Evolutionary conservation across 2,113 vertebrate species (phyloP).

Genomic region (Neolamprologus hecqui): DNA sequence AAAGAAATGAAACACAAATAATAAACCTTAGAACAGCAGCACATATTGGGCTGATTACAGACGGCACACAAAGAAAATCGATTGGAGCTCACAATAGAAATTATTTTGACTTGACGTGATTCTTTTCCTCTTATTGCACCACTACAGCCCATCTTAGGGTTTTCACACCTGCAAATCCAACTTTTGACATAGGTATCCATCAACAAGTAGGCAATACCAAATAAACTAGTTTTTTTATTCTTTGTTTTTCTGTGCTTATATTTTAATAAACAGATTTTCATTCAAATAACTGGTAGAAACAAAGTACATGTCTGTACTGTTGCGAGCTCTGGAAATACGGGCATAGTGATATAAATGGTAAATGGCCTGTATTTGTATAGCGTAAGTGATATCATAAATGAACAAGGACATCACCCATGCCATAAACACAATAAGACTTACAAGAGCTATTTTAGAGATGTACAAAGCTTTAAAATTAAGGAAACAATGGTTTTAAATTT

Average conservation of each 20-base stretch:
- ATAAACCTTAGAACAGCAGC: neutral
- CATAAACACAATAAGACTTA: neutral
- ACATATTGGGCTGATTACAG: neutral
- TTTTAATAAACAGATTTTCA: neutral
- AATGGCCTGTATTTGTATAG: neutral
- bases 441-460: neutral
- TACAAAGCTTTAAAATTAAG: neutral
- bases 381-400: fast-evolving
- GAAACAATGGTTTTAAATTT: neutral
- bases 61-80: neutral
- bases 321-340: fast-evolving
- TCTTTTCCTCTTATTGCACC: neutral
- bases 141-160: neutral
- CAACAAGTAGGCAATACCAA: neutral
- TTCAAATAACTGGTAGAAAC: neutral
- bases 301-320: neutral
- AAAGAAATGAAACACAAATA: neutral
- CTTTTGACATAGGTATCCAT: neutral
- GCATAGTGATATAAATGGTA: neutral
- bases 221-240: neutral
- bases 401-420: neutral
- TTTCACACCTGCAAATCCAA: neutral
- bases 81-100: neutral
- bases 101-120: neutral
- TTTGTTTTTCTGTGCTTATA: neutral